These are phyloP conservation scores for Dermatophagoides farinae DNA, from an alignment of 1,140 invertebrate genomes.

Conservation along the genomic window DNA sequence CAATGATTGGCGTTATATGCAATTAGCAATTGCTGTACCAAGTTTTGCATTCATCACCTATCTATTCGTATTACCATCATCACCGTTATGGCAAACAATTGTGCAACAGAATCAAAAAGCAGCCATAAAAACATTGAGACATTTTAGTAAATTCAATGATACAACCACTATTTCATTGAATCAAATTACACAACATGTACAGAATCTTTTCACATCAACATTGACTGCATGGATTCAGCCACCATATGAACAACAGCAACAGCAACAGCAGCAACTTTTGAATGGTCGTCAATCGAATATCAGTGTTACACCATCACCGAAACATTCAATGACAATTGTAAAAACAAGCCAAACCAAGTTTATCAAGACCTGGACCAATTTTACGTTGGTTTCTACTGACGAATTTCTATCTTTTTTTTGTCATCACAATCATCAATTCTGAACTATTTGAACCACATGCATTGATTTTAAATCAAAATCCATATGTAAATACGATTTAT, in stretches of 20 bases:
- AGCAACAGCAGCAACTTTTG: too few species aligned
- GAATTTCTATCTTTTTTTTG: constrained; percentile 15
- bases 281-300: not conserved
- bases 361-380: constrained; percentile 3
- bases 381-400: constrained; percentile 12
- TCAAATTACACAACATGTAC: constrained; percentile 5
- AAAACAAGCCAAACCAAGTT: not conserved
- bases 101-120: constrained; percentile 11
- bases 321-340: constrained; percentile 3
- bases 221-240: not conserved
- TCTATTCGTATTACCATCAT: constrained; percentile 24
- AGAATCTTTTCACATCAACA: constrained; percentile 5
- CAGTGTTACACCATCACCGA: not conserved
- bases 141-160: constrained; percentile 2
- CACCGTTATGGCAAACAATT: constrained; percentile 16
- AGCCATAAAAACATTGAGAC: not conserved
- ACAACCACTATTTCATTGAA: not conserved
- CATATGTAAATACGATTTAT: constrained; percentile 8
- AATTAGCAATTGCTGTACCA: constrained; percentile 28
- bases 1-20: constrained; percentile 29
- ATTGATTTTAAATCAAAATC: constrained; percentile 6
- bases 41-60: constrained; percentile 27
- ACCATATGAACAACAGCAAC: not conserved
- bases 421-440: not conserved
- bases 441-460: constrained; percentile 8